Evolutionary conservation across 1,140 invertebrate species (phyloP).

Genomic region (Diabrotica undecimpunctata): DNA sequence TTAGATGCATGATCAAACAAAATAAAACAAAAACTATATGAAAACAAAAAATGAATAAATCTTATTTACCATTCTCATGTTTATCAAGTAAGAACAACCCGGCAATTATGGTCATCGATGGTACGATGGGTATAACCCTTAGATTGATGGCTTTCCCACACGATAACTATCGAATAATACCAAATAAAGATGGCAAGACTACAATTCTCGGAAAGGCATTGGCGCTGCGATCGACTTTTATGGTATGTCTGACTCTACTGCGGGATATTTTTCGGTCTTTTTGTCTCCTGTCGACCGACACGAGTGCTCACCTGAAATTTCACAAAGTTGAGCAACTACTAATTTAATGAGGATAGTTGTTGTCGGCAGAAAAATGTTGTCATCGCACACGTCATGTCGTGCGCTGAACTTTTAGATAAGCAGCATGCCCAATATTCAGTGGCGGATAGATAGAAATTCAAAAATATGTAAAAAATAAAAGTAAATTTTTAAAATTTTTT

Average conservation of each 20-base stretch:
- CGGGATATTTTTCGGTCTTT: constrained; percentile 5
- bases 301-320: constrained; percentile 9
- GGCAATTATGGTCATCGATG: constrained; percentile 16
- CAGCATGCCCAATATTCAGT: no score
- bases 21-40: background rate
- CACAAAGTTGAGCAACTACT: background rate
- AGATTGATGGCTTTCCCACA: constrained; percentile 38
- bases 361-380: constrained; percentile 4
- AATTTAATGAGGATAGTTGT: constrained; percentile 11
- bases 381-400: constrained; percentile 1
- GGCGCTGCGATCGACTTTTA: constrained; percentile 21
- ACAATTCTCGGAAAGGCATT: constrained; percentile 18
- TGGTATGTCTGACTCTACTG: constrained; percentile 19
- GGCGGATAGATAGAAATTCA: no score
- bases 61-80: constrained; percentile 7
- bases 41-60: background rate
- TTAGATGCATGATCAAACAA: no score
- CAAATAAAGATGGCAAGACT: constrained; percentile 32
- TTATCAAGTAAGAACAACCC: constrained; percentile 9
- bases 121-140: constrained; percentile 1
- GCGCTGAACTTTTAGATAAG: background rate
- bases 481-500: no score
- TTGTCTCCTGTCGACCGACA: background rate
- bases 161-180: constrained; percentile 40
- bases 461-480: no score